A percentile compares a stretch with the other conserved stretches of the same genome.
Conservation (phyloP, 2,888 invertebrate genomes). For the Scelioninae gen. 1 region DNA sequence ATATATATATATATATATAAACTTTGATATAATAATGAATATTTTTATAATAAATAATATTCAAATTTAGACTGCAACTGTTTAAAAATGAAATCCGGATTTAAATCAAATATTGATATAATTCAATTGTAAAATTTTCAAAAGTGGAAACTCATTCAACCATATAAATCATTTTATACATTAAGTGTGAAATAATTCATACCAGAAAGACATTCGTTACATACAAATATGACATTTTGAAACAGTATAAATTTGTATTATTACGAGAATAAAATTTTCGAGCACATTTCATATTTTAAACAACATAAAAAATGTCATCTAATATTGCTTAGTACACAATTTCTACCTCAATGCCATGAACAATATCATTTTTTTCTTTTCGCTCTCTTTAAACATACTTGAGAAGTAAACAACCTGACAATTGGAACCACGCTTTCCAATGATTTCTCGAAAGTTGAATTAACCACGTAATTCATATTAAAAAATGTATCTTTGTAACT, state of each 20-base stretch:
- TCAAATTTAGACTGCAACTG: too few species aligned
- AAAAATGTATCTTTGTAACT: slow-evolving; percentile 13
- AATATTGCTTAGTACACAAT: too few species aligned
- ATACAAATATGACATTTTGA: background rate
- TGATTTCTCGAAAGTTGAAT: slow-evolving; percentile 34
- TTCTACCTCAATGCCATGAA: background rate
- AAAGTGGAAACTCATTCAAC: too few species aligned
- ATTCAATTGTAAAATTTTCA: too few species aligned
- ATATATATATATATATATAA: too few species aligned
- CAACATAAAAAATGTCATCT: background rate
- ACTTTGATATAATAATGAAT: too few species aligned
- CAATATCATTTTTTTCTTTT: background rate
- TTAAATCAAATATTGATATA: too few species aligned
- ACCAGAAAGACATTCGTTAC: background rate
- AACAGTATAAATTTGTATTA: background rate
- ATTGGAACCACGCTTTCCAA: slow-evolving; percentile 18
- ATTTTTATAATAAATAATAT: too few species aligned
- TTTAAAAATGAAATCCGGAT: too few species aligned
- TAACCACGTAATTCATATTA: slow-evolving; percentile 38
- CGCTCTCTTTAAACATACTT: background rate
- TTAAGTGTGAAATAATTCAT: background rate
- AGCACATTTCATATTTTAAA: slow-evolving; percentile 1
- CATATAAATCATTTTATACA: background rate
- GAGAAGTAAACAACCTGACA: background rate
- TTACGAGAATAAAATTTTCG: background rate